Evolutionary conservation across 2,797 vertebrate species (phyloP).

Genomic region (Hemibagrus guttatus): DNA sequence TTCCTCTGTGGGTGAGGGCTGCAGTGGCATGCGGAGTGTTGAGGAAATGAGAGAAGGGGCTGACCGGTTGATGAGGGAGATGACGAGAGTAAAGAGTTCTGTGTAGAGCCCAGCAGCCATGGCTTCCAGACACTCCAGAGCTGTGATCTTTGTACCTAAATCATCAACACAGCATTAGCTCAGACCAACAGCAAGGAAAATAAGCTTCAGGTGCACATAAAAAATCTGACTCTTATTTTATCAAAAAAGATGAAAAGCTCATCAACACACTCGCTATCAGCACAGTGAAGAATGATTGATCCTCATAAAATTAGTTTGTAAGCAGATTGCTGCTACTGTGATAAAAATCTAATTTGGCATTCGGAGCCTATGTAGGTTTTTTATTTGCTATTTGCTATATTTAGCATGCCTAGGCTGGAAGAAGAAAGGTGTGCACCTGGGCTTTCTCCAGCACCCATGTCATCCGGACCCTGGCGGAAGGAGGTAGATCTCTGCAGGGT

Average conservation of each 20-base stretch:
- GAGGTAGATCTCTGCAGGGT: slow-evolving; percentile 88
- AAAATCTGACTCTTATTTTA: not conserved
- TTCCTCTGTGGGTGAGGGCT: not conserved
- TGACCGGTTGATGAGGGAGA: slow-evolving; percentile 92
- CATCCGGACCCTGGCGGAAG: slow-evolving; percentile 90
- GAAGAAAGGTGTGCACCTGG: slow-evolving; percentile 72
- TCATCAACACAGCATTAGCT: not conserved
- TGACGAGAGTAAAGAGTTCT: slow-evolving; percentile 90
- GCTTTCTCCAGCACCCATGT: slow-evolving; percentile 76
- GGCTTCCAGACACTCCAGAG: slow-evolving; percentile 92
- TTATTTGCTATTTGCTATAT: not conserved
- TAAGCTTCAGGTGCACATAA: not conserved
- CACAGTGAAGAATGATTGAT: not conserved
- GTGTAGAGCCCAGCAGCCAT: slow-evolving; percentile 92
- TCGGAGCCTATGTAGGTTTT: not conserved
- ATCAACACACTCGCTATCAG: not conserved
- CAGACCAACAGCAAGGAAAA: not conserved
- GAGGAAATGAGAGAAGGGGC: slow-evolving; percentile 1
- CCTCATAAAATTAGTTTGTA: not conserved
- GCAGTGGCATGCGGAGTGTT: not conserved
- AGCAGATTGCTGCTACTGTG: not conserved
- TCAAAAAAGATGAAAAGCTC: not conserved
- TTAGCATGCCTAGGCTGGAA: not conserved
- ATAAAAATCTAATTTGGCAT: not conserved
- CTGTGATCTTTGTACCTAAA: slow-evolving; percentile 86